Conservation (phyloP, 2,797 vertebrate genomes). For the Enteromius trimaculatus region DNA sequence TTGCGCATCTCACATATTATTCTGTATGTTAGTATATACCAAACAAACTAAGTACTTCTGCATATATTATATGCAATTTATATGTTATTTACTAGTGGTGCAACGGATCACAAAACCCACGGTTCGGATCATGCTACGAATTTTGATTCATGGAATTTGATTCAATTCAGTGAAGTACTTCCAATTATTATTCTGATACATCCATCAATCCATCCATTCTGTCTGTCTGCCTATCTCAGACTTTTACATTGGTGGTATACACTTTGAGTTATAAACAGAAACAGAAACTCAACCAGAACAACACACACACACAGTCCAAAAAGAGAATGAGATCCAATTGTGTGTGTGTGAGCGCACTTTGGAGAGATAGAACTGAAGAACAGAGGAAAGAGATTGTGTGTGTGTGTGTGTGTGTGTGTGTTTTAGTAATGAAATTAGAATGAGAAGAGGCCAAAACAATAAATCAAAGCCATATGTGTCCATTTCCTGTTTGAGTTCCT, state of each 20-base stretch:
- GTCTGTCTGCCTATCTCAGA: not conserved
- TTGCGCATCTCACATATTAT: too few relatives aligned
- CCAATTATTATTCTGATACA: not conserved
- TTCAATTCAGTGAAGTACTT: too few relatives aligned
- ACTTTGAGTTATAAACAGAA: not conserved
- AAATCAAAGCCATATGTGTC: conserved; percentile 91
- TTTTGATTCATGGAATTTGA: too few relatives aligned
- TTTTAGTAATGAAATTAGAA: conserved; percentile 83
- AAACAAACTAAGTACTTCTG: too few relatives aligned
- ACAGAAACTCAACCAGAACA: not conserved
- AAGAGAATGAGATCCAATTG: not conserved
- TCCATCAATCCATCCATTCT: not conserved
- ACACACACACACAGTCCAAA: not conserved
- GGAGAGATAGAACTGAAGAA: conserved; percentile 1
- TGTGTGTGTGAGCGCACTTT: not conserved
- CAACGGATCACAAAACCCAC: too few relatives aligned
- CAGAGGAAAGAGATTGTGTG: not conserved
- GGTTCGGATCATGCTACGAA: too few relatives aligned
- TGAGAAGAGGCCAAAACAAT: conserved; percentile 84
- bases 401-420: conserved; percentile 23
- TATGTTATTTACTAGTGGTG: too few relatives aligned
- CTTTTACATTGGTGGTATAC: not conserved
- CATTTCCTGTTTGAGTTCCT: conserved; percentile 90
- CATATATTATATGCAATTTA: too few relatives aligned
- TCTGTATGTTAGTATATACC: too few relatives aligned